Percentiles rank a stretch among this genome's conserved stretches.
Evolutionary conservation across 1,140 invertebrate species (phyloP).

Genomic region (Drosophila rhopaloa): DNA sequence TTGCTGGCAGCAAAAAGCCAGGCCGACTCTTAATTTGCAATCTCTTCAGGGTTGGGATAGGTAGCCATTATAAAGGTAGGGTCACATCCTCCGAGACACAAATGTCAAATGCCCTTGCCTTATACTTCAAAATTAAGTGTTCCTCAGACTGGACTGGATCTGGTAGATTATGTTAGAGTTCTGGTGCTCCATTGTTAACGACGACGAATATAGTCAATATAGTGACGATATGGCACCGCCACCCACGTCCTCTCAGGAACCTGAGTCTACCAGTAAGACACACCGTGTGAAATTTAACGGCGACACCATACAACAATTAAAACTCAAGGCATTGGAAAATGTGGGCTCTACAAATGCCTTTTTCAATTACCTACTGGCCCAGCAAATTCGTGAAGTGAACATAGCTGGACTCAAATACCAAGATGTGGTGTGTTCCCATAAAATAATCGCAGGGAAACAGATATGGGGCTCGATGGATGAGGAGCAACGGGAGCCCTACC

Average conservation of each 20-base stretch:
- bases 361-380: conserved; percentile 8
- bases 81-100: background rate
- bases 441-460: background rate
- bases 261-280: background rate
- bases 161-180: conserved; percentile 14
- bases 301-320: background rate
- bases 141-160: conserved; percentile 6
- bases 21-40: conserved; percentile 54
- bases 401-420: conserved; percentile 17
- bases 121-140: conserved; percentile 12
- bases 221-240: background rate
- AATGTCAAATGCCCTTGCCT: background rate
- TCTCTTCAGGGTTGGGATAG: conserved; percentile 37
- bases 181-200: conserved; percentile 2
- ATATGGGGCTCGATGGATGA: conserved; percentile 9
- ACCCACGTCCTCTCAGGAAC: background rate
- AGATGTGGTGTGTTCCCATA: background rate
- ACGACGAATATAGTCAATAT: background rate
- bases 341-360: conserved; percentile 17
- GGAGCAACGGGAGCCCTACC: conserved; percentile 1
- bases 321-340: background rate
- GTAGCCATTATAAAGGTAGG: conserved; percentile 31
- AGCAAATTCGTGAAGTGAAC: background rate
- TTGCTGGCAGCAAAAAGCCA: conserved; percentile 25
- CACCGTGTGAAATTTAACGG: background rate